These are phyloP conservation scores for Zaprionus ghesquierei DNA, from an alignment of 1,140 invertebrate species.

Conservation along the genomic window DNA sequence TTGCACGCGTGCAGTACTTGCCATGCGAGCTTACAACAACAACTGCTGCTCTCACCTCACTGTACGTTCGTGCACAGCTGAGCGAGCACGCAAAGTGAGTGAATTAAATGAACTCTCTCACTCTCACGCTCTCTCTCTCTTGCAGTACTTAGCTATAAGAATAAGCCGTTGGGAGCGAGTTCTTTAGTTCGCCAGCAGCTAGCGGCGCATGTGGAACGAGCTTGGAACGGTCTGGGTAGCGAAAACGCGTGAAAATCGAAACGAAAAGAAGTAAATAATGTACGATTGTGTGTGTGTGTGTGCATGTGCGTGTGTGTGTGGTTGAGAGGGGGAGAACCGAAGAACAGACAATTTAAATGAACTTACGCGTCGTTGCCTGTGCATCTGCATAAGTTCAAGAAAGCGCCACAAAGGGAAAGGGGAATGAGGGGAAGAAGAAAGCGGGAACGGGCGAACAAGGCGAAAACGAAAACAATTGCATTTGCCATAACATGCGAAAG, in stretches of 20 bases:
- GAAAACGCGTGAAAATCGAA: constrained; percentile 39
- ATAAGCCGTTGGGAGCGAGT: constrained; percentile 62
- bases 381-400: constrained; percentile 2
- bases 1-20: too few species aligned
- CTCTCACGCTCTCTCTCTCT: background rate
- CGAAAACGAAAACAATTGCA: background rate
- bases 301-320: background rate
- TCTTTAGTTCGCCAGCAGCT: constrained; percentile 58
- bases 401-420: background rate
- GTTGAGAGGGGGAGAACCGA: background rate
- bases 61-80: constrained; percentile 44
- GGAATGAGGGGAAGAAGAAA: background rate
- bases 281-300: constrained; percentile 3
- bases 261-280: constrained; percentile 57
- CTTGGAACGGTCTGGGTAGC: constrained; percentile 6
- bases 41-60: background rate
- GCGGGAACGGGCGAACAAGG: background rate
- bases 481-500: background rate
- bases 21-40: background rate
- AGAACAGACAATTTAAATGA: background rate
- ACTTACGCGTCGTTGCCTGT: background rate
- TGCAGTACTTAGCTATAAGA: constrained; percentile 37
- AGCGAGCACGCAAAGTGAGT: constrained; percentile 11
- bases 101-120: constrained; percentile 2
- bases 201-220: constrained; percentile 51